Percentiles rank a stretch among this genome's conserved stretches.
Conservation (phyloP, 1,140 invertebrate species). For the Sminthurinus signatus region DNA sequence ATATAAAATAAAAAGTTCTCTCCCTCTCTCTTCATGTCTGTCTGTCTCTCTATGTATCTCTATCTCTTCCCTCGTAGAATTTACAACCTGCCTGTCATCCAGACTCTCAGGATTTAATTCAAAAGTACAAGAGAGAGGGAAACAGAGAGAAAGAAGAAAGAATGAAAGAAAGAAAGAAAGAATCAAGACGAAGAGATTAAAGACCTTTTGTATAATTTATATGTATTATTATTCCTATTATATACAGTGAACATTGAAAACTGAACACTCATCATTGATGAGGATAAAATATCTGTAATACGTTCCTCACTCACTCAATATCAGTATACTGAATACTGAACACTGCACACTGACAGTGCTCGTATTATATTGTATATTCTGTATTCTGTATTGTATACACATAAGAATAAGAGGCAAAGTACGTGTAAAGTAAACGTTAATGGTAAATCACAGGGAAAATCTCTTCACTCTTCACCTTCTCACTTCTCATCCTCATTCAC, state of each 20-base stretch:
- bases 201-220: neutral
- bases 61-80: no score
- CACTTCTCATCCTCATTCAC: neutral
- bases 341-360: neutral
- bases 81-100: no score
- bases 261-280: neutral
- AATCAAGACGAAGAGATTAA: neutral
- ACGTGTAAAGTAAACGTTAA: neutral
- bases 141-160: no score
- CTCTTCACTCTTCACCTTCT: neutral
- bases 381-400: neutral
- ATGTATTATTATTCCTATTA: neutral
- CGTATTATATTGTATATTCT: neutral
- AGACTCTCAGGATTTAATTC: no score
- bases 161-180: no score
- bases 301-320: neutral
- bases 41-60: no score
- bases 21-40: no score
- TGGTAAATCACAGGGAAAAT: neutral
- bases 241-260: neutral
- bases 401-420: neutral
- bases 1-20: no score
- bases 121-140: no score
- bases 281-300: neutral
- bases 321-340: neutral